Evolutionary conservation across 2,797 vertebrate species (phyloP).

Genomic region (Anguilla pacifica): DNA sequence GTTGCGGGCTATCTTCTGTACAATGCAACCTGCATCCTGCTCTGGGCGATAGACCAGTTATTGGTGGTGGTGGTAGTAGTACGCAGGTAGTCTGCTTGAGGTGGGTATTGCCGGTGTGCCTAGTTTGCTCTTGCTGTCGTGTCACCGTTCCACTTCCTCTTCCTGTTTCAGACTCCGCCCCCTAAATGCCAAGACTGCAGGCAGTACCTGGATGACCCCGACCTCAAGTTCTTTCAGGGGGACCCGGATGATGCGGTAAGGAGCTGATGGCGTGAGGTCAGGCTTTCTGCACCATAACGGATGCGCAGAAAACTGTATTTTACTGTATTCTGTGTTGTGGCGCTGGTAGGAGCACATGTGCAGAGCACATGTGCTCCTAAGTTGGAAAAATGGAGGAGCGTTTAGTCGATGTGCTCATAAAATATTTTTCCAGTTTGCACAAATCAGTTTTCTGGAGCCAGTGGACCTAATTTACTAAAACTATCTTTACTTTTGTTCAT

Average conservation of each 20-base stretch:
- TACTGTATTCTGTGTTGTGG: neutral
- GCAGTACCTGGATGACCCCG: slow-evolving; percentile 90
- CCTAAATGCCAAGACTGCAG: slow-evolving; percentile 88
- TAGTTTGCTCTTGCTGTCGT: neutral
- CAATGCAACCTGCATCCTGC: too few relatives aligned
- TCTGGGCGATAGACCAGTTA: too few relatives aligned
- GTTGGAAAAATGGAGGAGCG: too few relatives aligned
- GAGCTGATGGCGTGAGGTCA: neutral
- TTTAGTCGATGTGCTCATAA: too few relatives aligned
- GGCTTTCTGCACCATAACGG: neutral
- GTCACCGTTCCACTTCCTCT: neutral
- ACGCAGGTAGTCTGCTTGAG: neutral
- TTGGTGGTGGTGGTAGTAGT: neutral
- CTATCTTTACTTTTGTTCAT: too few relatives aligned
- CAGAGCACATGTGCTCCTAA: too few relatives aligned
- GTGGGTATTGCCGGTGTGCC: too few relatives aligned
- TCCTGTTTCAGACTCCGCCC: slow-evolving; percentile 75
- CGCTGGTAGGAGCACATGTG: neutral
- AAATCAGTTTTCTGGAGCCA: too few relatives aligned
- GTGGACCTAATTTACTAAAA: too few relatives aligned
- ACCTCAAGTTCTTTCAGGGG: slow-evolving; percentile 94
- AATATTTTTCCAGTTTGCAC: too few relatives aligned
- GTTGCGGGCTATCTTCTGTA: too few relatives aligned
- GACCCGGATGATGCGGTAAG: slow-evolving; percentile 86
- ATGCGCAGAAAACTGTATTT: neutral